A percentile compares a stretch with the other conserved stretches of the same genome.
These are phyloP conservation scores for Sus cebifrons DNA, from an alignment of 2,797 vertebrate genomes.

Conservation along the genomic window DNA sequence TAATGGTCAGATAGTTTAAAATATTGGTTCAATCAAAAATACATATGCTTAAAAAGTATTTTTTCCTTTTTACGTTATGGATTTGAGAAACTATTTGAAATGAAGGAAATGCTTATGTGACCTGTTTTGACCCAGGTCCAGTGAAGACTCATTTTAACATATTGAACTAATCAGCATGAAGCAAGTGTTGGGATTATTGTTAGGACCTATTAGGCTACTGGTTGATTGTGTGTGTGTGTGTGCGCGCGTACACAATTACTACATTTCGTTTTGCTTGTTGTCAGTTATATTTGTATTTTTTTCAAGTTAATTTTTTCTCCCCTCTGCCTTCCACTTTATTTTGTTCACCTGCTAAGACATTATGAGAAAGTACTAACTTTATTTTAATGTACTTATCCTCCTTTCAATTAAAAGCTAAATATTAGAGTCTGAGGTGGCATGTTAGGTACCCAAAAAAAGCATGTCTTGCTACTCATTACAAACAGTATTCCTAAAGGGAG, in stretches of 20 bases:
- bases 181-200: neutral
- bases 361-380: neutral
- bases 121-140: neutral
- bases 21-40: neutral
- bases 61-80: neutral
- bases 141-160: neutral
- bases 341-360: neutral
- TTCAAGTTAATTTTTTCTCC: neutral
- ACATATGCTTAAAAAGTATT: neutral
- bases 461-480: constrained; percentile 26
- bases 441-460: constrained; percentile 47
- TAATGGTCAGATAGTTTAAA: neutral
- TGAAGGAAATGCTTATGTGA: neutral
- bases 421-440: neutral
- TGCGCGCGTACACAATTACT: neutral
- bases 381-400: neutral
- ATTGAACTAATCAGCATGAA: neutral
- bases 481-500: constrained; percentile 47
- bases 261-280: neutral
- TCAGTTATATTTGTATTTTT: neutral
- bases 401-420: neutral
- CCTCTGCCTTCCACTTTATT: neutral
- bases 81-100: constrained; percentile 42
- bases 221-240: neutral
- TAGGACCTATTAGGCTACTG: neutral